Conservation (phyloP, 2,888 invertebrate species). For the Parnassius glacialis region DNA sequence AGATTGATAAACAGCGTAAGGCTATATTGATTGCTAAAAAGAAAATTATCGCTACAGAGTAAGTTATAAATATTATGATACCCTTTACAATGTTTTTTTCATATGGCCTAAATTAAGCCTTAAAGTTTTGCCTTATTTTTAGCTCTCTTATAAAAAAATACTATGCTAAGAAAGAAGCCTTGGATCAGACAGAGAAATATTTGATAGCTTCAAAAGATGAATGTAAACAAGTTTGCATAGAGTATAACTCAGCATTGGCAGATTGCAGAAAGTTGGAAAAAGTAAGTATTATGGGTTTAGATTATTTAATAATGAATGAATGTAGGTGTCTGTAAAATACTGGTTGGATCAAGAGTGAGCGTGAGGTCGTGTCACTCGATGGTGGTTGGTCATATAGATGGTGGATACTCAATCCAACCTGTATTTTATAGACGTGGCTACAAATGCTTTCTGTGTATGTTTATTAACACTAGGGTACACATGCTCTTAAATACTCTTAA, state of each 20-base stretch:
- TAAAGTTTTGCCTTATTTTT: slow-evolving; percentile 31
- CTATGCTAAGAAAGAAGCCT: slow-evolving; percentile 40
- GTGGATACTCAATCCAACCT: no score
- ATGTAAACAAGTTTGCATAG: slow-evolving; percentile 51
- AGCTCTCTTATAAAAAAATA: slow-evolving; percentile 51
- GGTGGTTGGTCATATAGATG: no score
- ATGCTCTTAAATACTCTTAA: no score
- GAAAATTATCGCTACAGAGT: slow-evolving; percentile 55
- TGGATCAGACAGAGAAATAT: slow-evolving; percentile 42
- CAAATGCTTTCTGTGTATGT: no score
- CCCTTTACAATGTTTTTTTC: not conserved
- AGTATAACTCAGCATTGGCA: slow-evolving; percentile 48
- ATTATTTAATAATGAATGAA: no score
- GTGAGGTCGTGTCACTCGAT: no score
- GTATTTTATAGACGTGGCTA: no score
- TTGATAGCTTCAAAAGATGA: slow-evolving; percentile 49
- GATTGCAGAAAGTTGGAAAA: slow-evolving; percentile 47
- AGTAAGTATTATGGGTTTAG: slow-evolving; percentile 37
- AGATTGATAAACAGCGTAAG: slow-evolving; percentile 39
- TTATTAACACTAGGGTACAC: no score
- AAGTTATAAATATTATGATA: slow-evolving; percentile 33
- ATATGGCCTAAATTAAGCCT: not conserved
- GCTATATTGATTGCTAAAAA: slow-evolving; percentile 45
- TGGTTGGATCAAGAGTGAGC: no score
- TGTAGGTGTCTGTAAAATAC: no score